These are phyloP conservation scores for Crossaster papposus DNA, from an alignment of 53 echinoderm and acorn worm genomes.

Conservation along the genomic window DNA sequence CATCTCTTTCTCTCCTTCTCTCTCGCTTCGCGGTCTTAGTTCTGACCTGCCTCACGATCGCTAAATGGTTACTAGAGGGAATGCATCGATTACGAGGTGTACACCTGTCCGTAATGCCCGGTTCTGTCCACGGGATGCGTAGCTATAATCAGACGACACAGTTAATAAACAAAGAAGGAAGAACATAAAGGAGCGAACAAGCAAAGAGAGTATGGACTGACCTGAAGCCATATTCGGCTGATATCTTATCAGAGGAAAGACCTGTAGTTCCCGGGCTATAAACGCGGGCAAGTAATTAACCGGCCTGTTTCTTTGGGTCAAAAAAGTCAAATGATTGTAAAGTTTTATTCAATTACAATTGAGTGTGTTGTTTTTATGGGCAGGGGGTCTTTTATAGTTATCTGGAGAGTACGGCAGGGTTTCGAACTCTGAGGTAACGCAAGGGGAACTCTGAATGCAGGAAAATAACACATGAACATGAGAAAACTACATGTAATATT, in stretches of 20 bases:
- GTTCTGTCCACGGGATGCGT: slow-evolving; percentile 49
- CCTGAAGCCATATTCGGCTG: background rate
- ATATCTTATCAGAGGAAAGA: background rate
- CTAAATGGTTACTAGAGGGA: slow-evolving; percentile 50
- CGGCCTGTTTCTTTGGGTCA: slow-evolving; percentile 16
- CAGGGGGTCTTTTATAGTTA: too few relatives aligned
- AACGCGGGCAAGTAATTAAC: slow-evolving; percentile 32
- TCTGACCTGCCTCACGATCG: slow-evolving; percentile 49
- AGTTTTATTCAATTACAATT: slow-evolving; percentile 57
- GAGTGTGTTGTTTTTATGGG: background rate
- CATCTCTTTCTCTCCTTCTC: background rate
- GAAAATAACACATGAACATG: background rate
- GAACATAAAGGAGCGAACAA: background rate
- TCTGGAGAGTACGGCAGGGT: too few relatives aligned
- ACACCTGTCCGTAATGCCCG: slow-evolving; percentile 50
- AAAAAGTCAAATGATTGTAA: slow-evolving; percentile 52
- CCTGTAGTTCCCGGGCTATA: background rate
- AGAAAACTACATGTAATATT: too few relatives aligned
- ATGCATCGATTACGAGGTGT: slow-evolving; percentile 35
- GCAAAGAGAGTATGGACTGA: slow-evolving; percentile 17
- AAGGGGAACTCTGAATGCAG: background rate
- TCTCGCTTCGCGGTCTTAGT: background rate
- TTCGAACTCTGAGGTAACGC: background rate
- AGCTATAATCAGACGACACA: slow-evolving; percentile 21
- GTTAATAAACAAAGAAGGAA: slow-evolving; percentile 37